Evolutionary conservation across 2,113 vertebrate genomes (phyloP).

Genomic region (Propithecus coquereli): DNA sequence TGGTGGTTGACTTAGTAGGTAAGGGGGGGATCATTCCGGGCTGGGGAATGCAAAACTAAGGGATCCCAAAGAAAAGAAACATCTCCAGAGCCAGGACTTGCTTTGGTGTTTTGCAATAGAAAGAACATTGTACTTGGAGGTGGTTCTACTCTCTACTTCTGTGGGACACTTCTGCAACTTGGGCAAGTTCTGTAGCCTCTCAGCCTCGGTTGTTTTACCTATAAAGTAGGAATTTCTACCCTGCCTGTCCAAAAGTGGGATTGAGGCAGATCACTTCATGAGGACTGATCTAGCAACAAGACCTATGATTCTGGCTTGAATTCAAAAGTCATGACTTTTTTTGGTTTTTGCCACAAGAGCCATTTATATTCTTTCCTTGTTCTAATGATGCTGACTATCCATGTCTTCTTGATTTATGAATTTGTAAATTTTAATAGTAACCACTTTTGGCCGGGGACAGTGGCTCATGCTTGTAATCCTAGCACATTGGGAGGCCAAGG

Average conservation of each 20-base stretch:
- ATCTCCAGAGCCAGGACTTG: neutral
- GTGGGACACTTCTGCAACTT: neutral
- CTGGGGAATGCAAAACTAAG: neutral
- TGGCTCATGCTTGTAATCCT: no score
- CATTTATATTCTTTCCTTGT: neutral
- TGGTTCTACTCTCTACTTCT: neutral
- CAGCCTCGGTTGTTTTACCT: neutral
- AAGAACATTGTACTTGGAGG: neutral
- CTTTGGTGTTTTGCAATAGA: neutral
- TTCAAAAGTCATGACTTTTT: neutral
- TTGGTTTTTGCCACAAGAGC: neutral
- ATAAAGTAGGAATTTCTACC: neutral
- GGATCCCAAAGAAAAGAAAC: neutral
- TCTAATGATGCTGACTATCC: neutral
- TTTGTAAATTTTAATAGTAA: neutral
- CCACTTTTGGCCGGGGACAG: neutral
- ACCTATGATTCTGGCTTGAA: neutral
- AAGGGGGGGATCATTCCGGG: neutral
- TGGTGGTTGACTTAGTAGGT: neutral
- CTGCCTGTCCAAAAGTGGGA: neutral
- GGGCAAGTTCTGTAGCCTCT: neutral
- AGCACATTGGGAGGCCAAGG: no score
- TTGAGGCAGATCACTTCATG: neutral
- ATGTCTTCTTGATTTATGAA: neutral
- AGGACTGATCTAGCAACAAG: neutral